These are phyloP conservation scores for Orchesellides sinensis DNA, from an alignment of 2,888 invertebrate genomes.

Conservation along the genomic window DNA sequence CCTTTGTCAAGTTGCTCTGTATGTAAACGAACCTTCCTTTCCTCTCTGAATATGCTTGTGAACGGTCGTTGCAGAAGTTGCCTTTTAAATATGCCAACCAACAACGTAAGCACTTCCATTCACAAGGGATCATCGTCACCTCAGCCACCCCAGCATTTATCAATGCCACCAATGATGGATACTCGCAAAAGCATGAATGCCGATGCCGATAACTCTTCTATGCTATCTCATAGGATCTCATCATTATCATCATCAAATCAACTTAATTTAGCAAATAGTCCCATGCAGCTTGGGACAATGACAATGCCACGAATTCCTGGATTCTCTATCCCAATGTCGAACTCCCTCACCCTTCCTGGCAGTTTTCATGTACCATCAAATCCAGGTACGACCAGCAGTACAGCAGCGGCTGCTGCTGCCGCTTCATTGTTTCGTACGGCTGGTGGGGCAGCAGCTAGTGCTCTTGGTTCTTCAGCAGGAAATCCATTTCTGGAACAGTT, in stretches of 20 bases:
- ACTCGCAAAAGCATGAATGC: too few species aligned
- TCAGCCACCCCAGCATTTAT: neutral
- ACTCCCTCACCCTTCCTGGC: slow-evolving; percentile 3
- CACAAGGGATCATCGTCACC: neutral
- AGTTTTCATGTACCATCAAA: slow-evolving; percentile 7
- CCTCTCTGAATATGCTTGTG: slow-evolving; percentile 67
- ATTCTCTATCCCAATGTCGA: slow-evolving; percentile 24
- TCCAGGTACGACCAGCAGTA: too few species aligned
- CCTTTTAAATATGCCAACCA: slow-evolving; percentile 23
- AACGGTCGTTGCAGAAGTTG: slow-evolving; percentile 70
- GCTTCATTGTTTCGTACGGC: slow-evolving; percentile 6
- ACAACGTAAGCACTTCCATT: neutral
- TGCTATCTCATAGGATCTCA: slow-evolving; percentile 15
- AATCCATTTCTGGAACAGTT: slow-evolving; percentile 71
- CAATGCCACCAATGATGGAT: too few species aligned
- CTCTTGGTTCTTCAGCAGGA: neutral
- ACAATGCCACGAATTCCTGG: slow-evolving; percentile 32
- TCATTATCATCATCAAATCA: neutral
- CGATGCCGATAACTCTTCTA: too few species aligned
- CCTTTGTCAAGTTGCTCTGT: slow-evolving; percentile 64
- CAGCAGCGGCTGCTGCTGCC: slow-evolving; percentile 29
- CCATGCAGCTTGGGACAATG: slow-evolving; percentile 14
- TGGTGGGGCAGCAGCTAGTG: neutral
- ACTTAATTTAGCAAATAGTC: neutral
- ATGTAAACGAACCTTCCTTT: slow-evolving; percentile 66